These are phyloP conservation scores for Bombylius discolor DNA, from an alignment of 2,888 invertebrate species.

Conservation along the genomic window DNA sequence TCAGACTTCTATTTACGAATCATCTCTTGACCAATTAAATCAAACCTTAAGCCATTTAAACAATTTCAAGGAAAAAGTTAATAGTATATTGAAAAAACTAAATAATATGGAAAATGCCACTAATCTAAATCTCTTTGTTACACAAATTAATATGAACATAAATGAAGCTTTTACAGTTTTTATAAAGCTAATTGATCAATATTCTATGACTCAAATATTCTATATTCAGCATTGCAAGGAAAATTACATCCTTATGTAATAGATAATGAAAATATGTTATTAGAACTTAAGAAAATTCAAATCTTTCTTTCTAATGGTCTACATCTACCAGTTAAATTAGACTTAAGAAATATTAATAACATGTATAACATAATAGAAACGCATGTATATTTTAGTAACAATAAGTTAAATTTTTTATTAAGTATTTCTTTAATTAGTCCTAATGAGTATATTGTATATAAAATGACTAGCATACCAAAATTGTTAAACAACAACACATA, in stretches of 20 bases:
- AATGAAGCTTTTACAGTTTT: not conserved
- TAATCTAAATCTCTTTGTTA: too few species aligned
- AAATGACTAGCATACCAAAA: not conserved
- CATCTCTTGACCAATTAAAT: too few species aligned
- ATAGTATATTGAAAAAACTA: too few species aligned
- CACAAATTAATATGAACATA: not conserved
- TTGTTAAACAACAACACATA: not conserved
- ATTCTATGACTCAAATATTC: not conserved
- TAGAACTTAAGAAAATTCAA: not conserved
- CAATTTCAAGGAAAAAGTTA: too few species aligned
- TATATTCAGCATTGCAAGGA: not conserved
- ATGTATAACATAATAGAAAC: not conserved
- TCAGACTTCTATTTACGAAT: too few species aligned
- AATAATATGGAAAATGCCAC: too few species aligned
- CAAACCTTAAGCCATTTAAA: too few species aligned
- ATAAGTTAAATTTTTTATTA: not conserved
- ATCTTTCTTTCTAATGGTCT: not conserved
- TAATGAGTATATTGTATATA: not conserved
- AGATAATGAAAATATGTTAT: not conserved
- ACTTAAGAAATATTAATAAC: not conserved
- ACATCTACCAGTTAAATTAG: not conserved
- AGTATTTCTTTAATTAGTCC: not conserved
- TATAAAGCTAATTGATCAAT: not conserved
- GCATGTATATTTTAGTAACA: not conserved
- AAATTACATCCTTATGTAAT: not conserved